Base-by-base conservation (phyloP, 1,140 invertebrate genomes). In the Brachionus plicatilis region DNA sequence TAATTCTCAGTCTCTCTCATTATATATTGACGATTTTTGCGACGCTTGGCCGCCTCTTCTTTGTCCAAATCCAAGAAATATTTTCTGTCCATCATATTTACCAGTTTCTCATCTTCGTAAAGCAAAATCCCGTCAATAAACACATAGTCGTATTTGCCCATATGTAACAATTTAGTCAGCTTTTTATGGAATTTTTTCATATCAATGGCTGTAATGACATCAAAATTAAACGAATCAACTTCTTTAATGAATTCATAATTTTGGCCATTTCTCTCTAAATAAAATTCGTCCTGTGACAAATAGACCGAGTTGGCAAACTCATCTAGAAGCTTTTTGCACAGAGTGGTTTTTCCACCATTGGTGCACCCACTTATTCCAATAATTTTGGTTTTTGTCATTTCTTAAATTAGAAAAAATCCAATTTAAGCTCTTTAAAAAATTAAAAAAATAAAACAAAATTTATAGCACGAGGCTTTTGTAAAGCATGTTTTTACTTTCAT, bases 321-420 rank as follows among this genome's bases (percentile, higher is more conserved):
- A 3, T 24, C 6, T 27, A 82, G 8, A 8, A 82, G 43, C 37
- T 27, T 27, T 68, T 82, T 60, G 12, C 53, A 24, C 11, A 82
- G 27, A 45, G 79, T 82, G 20, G 79, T 82, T 17, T 82, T 82
- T 9, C 79, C 79, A 65, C 79, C 79, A 47, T 82, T 82, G 8
- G 79, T 82, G 27, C 79, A 82, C 3, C 79, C 79, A 29, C 79
- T 82, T 82, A 82, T 82, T 43, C 79, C 79, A 82, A 82, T 82
- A 43, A 82, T 56, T 24, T 68, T 82, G 24, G 79, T 76, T 50
- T 76, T 76, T 27, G 20, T 50, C 72, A 76, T 76, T 76, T 76
- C 43, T 75, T 68, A 41, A 4, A 17, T 17, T 20, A 43, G 12
- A 72, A 72, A 43, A n/a, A 43, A 9, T 72, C 37, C 17, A 20